A percentile compares a stretch with the other conserved stretches of the same genome.
Conservation (phyloP, 2,113 vertebrate species). For the Notiomystis cincta region DNA sequence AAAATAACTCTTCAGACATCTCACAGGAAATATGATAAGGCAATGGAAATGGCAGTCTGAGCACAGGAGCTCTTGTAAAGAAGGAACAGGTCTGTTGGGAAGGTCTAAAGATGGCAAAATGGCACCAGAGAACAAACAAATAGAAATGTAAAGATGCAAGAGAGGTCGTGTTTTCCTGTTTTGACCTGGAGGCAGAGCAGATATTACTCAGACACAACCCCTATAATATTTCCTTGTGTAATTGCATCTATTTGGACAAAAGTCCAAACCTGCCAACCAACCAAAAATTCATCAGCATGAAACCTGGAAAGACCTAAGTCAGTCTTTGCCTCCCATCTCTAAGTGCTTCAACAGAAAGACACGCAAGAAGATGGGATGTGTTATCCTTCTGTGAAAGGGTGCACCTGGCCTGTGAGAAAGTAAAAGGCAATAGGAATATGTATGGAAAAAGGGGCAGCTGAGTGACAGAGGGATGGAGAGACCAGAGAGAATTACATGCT, state of each 20-base stretch:
- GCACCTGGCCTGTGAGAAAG: background rate
- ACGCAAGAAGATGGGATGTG: background rate
- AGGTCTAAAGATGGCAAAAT: background rate
- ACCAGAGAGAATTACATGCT: background rate
- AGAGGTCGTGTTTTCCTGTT: background rate
- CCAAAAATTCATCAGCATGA: background rate
- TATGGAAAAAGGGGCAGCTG: background rate
- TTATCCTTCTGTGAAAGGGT: background rate
- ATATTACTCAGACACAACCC: background rate
- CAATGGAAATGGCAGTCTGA: background rate
- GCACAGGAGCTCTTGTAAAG: background rate
- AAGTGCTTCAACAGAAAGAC: background rate
- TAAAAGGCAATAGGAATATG: background rate
- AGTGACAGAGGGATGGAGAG: background rate
- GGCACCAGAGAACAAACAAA: background rate
- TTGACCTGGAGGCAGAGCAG: background rate
- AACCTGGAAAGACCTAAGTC: background rate
- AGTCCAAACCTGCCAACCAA: background rate
- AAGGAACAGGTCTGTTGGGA: background rate
- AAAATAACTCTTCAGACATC: background rate
- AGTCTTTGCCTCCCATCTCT: background rate
- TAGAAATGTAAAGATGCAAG: background rate
- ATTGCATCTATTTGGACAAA: background rate
- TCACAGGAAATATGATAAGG: background rate
- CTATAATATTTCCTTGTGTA: background rate